Conservation (phyloP, 2,113 vertebrate genomes). For the Drymodes brunneopygia region DNA sequence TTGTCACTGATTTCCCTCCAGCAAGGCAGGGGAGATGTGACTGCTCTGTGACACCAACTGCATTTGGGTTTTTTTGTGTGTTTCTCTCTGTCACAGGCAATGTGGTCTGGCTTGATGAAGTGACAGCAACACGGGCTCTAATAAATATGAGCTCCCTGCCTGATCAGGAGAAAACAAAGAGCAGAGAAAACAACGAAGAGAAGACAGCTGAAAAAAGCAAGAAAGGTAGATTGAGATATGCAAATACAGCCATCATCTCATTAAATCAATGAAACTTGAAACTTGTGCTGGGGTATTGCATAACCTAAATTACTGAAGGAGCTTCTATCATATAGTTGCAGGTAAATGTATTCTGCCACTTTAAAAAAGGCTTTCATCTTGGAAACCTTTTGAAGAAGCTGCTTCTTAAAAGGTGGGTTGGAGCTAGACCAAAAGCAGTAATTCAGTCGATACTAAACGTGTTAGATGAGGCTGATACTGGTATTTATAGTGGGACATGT, state of each 20-base stretch:
- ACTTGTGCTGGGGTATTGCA: slow-evolving; percentile 21
- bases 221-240: slow-evolving; percentile 74
- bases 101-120: slow-evolving; percentile 96
- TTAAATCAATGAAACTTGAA: background rate
- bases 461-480: background rate
- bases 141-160: slow-evolving; percentile 90
- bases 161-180: slow-evolving; percentile 71
- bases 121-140: slow-evolving; percentile 88
- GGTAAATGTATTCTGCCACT: slow-evolving; percentile 69
- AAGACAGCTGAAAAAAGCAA: slow-evolving; percentile 65
- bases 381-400: slow-evolving; percentile 69
- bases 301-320: slow-evolving; percentile 63
- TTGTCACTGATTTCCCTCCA: background rate
- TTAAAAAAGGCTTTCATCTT: slow-evolving; percentile 71
- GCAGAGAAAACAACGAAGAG: slow-evolving; percentile 66
- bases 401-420: slow-evolving; percentile 70
- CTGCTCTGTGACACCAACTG: background rate
- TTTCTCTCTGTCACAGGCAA: slow-evolving; percentile 80
- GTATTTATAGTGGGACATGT: background rate
- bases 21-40: background rate
- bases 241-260: background rate
- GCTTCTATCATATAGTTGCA: slow-evolving; percentile 62
- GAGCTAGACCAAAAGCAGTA: slow-evolving; percentile 52
- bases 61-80: slow-evolving; percentile 12
- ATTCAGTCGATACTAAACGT: background rate